These are phyloP conservation scores for Hetaerina titia DNA, from an alignment of 2,888 invertebrate species.

Conservation along the genomic window DNA sequence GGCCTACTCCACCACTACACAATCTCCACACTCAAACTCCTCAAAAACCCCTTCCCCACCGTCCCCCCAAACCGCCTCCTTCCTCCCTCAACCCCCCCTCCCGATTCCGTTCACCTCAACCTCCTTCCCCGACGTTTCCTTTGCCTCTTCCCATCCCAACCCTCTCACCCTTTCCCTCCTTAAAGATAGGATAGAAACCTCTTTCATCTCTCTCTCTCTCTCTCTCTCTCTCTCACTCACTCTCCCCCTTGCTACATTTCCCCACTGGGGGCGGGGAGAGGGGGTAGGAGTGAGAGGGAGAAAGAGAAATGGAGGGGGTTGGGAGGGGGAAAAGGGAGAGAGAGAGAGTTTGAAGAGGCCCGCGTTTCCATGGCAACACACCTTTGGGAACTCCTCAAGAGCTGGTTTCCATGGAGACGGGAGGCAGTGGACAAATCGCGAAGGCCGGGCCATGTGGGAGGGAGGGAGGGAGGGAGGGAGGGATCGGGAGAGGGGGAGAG, in stretches of 20 bases:
- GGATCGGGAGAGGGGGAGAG: not conserved
- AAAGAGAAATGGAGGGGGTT: not conserved
- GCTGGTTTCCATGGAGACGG: constrained; percentile 67
- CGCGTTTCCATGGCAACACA: constrained; percentile 67
- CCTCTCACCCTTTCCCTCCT: constrained; percentile 14
- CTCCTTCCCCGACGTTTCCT: not conserved
- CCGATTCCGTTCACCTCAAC: not conserved
- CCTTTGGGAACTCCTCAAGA: constrained; percentile 67
- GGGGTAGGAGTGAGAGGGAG: not conserved
- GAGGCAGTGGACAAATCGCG: constrained; percentile 68
- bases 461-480: not conserved
- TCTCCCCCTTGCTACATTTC: constrained; percentile 43
- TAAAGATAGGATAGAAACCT: constrained; percentile 57
- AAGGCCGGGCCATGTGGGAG: constrained; percentile 51
- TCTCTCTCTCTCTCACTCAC: not conserved
- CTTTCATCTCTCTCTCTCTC: not conserved
- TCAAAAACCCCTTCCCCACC: not conserved
- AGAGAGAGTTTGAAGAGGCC: constrained; percentile 52
- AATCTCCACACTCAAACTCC: constrained; percentile 11
- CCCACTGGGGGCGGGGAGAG: not conserved
- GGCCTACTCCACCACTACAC: constrained; percentile 36
- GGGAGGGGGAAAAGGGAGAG: not conserved
- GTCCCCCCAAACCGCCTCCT: not conserved
- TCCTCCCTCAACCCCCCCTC: not conserved
- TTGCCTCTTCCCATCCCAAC: not conserved